A percentile compares a stretch with the other conserved stretches of the same genome.
Evolutionary conservation across 2,797 vertebrate genomes (phyloP).

Genomic region (Pipistrellus pipistrellus): DNA sequence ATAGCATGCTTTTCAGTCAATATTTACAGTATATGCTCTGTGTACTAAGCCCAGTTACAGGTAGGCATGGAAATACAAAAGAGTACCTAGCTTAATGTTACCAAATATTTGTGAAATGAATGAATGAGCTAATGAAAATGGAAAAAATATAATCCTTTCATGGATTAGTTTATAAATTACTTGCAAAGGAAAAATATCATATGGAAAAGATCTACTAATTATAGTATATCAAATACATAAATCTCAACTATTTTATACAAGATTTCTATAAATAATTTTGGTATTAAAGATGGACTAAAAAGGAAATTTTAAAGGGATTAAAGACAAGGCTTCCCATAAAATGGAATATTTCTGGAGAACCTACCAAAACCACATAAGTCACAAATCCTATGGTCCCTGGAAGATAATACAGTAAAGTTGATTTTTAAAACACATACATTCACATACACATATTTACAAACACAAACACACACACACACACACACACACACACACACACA

Average conservation of each 20-base stretch:
- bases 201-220: background rate
- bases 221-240: background rate
- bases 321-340: background rate
- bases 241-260: background rate
- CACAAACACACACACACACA: too few relatives aligned
- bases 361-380: background rate
- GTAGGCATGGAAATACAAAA: background rate
- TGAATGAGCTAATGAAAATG: background rate
- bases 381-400: background rate
- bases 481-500: too few relatives aligned
- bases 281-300: background rate
- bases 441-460: background rate
- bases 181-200: background rate
- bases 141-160: background rate
- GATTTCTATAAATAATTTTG: background rate
- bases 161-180: background rate
- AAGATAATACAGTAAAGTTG: background rate
- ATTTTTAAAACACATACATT: background rate
- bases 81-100: background rate
- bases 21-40: background rate
- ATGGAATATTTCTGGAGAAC: background rate
- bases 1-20: constrained; percentile 43
- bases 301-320: background rate
- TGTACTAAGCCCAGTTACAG: background rate
- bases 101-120: constrained; percentile 23